Conservation (phyloP, 2,888 invertebrate genomes). For the Synanthedon vespiformis region DNA sequence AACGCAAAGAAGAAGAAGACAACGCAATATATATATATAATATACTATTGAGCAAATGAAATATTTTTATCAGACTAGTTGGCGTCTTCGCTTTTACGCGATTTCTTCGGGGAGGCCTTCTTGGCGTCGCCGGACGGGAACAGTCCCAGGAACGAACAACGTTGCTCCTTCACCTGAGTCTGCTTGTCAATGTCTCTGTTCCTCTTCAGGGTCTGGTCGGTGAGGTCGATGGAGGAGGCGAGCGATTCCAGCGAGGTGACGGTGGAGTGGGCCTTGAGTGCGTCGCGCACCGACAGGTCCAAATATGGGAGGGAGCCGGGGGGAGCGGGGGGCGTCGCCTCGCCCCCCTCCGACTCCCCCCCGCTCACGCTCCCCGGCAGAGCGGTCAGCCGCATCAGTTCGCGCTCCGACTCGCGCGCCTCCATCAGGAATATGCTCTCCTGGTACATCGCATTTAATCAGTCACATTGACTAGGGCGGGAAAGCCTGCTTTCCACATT, state of each 20-base stretch:
- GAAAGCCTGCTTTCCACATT: not conserved
- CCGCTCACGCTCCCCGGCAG: conserved; percentile 4
- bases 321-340: not conserved
- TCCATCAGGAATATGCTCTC: conserved; percentile 87
- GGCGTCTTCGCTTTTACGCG: not conserved
- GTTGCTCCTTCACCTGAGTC: conserved; percentile 45
- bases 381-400: conserved; percentile 57
- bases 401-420: conserved; percentile 80
- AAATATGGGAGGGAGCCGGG: conserved; percentile 22
- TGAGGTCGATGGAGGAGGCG: conserved; percentile 42
- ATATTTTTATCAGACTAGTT: too few species aligned
- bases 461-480: conserved; percentile 6
- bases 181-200: conserved; percentile 39
- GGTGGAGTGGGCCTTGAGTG: conserved; percentile 42
- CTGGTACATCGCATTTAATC: conserved; percentile 29
- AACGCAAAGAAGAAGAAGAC: too few species aligned
- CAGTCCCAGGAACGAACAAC: conserved; percentile 30
- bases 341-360: not conserved
- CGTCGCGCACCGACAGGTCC: conserved; percentile 32
- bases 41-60: too few species aligned
- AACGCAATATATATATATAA: too few species aligned
- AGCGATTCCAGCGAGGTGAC: conserved; percentile 71
- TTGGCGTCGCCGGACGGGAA: conserved; percentile 34
- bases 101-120: conserved; percentile 12
- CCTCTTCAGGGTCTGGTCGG: conserved; percentile 34